Percentiles rank a stretch among this genome's conserved stretches.
phyloP scores from a whole-genome alignment of 92 coral and sea anemone species.

The Ricordea florida region DNA sequence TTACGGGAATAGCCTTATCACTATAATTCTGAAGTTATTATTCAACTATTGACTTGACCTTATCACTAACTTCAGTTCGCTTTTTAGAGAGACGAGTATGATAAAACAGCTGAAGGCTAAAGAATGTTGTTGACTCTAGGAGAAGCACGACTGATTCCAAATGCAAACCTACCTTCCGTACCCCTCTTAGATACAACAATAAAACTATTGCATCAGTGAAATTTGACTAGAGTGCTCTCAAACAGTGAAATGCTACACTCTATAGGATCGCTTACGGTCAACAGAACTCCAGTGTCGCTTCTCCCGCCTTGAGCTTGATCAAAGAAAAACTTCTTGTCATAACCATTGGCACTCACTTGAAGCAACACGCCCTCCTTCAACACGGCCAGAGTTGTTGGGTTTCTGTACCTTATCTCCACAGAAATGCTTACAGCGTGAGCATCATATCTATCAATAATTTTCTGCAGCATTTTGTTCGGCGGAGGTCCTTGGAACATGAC shows the following conservation, averaged over 20 bases:
- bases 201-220: constrained; percentile 11
- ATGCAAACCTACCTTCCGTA: too few relatives aligned
- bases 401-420: constrained; percentile 18
- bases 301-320: constrained; percentile 7
- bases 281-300: constrained; percentile 13
- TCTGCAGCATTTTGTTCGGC: background rate
- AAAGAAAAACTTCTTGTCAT: constrained; percentile 14
- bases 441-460: background rate
- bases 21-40: too few relatives aligned
- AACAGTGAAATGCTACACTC: constrained; percentile 13
- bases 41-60: too few relatives aligned
- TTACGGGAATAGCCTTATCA: too few relatives aligned
- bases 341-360: constrained; percentile 4
- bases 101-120: too few relatives aligned
- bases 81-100: too few relatives aligned
- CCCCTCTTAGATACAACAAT: too few relatives aligned
- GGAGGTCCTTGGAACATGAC: background rate
- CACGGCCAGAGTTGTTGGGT: constrained; percentile 5
- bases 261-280: constrained; percentile 3
- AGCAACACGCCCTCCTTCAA: constrained; percentile 21
- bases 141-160: too few relatives aligned
- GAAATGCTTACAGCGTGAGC: constrained; percentile 12
- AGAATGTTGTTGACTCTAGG: too few relatives aligned
- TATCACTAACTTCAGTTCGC: too few relatives aligned
- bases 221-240: background rate